Percentiles rank a stretch among this genome's conserved stretches.
phyloP scores from a whole-genome alignment of 2,797 vertebrate species.

The Prionace glauca region DNA sequence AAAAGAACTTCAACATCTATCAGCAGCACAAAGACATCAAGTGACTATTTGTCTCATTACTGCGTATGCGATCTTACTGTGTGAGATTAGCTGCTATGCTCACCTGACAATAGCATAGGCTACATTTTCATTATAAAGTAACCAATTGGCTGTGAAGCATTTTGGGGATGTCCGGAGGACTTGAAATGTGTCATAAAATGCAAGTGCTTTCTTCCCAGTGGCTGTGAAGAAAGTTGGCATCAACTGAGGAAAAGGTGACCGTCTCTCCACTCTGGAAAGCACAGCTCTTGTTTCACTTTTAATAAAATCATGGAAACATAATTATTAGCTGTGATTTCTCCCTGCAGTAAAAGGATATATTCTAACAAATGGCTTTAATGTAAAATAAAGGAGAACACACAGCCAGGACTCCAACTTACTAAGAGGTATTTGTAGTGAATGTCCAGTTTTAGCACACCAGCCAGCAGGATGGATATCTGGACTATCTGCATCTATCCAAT shows the following conservation, averaged over 20 bases:
- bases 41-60: not conserved
- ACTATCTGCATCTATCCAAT: slow-evolving; percentile 77
- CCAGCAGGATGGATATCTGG: slow-evolving; percentile 77
- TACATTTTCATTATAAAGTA: not conserved
- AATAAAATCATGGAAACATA: not conserved
- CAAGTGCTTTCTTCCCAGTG: not conserved
- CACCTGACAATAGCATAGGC: not conserved
- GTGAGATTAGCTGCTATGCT: not conserved
- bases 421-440: slow-evolving; percentile 68
- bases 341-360: not conserved
- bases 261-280: not conserved
- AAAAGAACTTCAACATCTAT: not conserved
- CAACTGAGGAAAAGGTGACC: not conserved
- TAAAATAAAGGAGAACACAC: not conserved
- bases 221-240: not conserved
- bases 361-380: not conserved
- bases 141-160: not conserved
- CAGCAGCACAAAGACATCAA: not conserved
- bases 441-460: slow-evolving; percentile 82
- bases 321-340: not conserved
- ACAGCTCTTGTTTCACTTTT: not conserved
- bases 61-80: not conserved
- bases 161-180: not conserved
- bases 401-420: slow-evolving; percentile 50
- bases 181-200: not conserved